A percentile compares a stretch with the other conserved stretches of the same genome.
These are phyloP conservation scores for Numenius arquata DNA, from an alignment of 2,113 vertebrate genomes.

Conservation along the genomic window DNA sequence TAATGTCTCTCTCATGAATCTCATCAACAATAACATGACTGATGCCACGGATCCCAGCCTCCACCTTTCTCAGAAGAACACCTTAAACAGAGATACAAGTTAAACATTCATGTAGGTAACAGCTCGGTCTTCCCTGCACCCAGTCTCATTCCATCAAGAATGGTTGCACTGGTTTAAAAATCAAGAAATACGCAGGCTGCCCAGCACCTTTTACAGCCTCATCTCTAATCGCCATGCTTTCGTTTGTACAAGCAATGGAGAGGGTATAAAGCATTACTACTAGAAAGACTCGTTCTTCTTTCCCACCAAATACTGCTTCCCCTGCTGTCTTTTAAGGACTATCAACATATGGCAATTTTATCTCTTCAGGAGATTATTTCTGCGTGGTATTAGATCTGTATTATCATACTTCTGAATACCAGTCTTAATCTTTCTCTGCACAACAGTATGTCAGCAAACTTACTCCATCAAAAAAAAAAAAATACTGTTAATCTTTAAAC, in stretches of 20 bases:
- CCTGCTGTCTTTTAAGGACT: not conserved
- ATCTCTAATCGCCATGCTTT: not conserved
- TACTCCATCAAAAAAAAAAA: not conserved
- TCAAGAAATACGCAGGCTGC: not conserved
- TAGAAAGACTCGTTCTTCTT: not conserved
- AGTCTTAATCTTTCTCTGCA: not conserved
- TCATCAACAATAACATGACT: constrained; percentile 98
- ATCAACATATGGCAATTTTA: not conserved
- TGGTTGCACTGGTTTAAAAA: not conserved
- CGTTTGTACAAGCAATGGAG: not conserved
- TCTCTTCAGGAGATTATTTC: not conserved
- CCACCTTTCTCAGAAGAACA: constrained; percentile 91
- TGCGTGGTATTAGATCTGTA: not conserved
- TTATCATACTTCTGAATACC: not conserved
- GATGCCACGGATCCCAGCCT: constrained; percentile 94
- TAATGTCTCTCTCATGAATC: constrained; percentile 97
- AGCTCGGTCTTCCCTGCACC: not conserved
- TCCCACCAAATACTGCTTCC: not conserved
- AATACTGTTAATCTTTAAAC: not conserved
- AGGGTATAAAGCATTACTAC: not conserved
- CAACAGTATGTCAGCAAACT: not conserved
- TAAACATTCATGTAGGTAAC: not conserved
- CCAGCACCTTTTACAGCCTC: not conserved
- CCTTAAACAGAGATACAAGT: constrained; percentile 68
- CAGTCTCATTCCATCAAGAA: not conserved